Percentiles rank a stretch among this genome's conserved stretches.
phyloP scores from a whole-genome alignment of 2,888 invertebrate genomes.

The Folsomia candida region DNA sequence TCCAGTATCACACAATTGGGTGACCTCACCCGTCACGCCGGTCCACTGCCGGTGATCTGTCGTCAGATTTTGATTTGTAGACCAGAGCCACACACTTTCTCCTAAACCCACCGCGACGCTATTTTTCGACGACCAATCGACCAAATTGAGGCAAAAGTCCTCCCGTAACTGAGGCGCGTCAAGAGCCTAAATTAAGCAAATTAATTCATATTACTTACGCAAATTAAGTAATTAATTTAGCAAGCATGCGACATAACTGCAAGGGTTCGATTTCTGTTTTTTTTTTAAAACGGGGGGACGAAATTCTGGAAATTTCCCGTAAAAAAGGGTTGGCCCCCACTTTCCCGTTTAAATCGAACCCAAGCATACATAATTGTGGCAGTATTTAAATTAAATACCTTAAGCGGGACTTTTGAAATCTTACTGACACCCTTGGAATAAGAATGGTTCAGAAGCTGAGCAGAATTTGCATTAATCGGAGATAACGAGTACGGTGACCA shows the following conservation, averaged over 20 bases:
- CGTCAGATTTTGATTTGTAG: too few species aligned
- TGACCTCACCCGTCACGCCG: conserved; percentile 95
- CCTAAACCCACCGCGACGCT: conserved; percentile 58
- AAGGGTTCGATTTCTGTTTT: too few species aligned
- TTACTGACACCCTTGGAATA: conserved; percentile 91
- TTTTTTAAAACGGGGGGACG: too few species aligned
- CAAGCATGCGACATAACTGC: neutral
- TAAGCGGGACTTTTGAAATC: conserved; percentile 97
- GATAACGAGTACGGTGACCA: conserved; percentile 87
- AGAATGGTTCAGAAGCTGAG: conserved; percentile 87
- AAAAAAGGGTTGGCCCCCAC: too few species aligned
- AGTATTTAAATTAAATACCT: too few species aligned
- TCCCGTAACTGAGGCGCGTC: conserved; percentile 33
- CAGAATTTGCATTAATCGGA: conserved; percentile 91
- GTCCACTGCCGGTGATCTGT: too few species aligned
- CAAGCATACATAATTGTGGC: too few species aligned
- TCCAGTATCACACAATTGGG: conserved; percentile 89
- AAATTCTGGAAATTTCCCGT: too few species aligned
- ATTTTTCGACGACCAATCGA: conserved; percentile 30
- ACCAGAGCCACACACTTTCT: conserved; percentile 94
- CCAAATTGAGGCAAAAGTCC: conserved; percentile 33
- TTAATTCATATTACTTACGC: neutral
- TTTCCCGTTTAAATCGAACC: too few species aligned
- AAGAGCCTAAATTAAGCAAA: conserved; percentile 15
- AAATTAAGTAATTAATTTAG: too few species aligned